Evolutionary conservation across 2,888 invertebrate genomes (phyloP).

Genomic region (Hyalella azteca): DNA sequence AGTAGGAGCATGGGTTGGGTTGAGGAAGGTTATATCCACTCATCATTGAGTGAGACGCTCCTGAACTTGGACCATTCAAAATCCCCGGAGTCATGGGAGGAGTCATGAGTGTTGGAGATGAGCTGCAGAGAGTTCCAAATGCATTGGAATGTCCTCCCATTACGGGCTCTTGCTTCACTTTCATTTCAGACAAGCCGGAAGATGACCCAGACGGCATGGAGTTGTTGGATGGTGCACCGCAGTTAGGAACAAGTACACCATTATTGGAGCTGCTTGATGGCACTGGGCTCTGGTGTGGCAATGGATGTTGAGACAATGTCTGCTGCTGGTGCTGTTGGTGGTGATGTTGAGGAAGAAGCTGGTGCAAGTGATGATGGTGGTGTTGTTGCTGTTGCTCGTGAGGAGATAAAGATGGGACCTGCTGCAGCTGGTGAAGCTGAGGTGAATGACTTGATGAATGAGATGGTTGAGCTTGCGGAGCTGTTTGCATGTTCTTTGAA

Average conservation of each 20-base stretch:
- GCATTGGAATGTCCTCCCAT: neutral
- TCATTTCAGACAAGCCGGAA: neutral
- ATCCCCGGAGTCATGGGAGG: slow-evolving; percentile 35
- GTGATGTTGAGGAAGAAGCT: slow-evolving; percentile 14
- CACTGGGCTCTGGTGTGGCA: neutral
- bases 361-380: neutral
- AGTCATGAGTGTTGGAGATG: slow-evolving; percentile 37
- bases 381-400: slow-evolving; percentile 30
- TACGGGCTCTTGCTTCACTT: slow-evolving; percentile 17
- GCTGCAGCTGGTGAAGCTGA: slow-evolving; percentile 29
- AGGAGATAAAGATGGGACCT: slow-evolving; percentile 16
- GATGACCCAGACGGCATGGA: neutral
- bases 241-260: neutral
- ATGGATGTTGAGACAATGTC: neutral
- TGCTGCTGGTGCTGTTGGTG: slow-evolving; percentile 31
- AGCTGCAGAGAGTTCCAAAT: slow-evolving; percentile 12
- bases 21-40: neutral
- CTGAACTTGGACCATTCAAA: neutral
- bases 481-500: neutral
- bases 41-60: slow-evolving; percentile 14
- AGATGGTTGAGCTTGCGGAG: neutral
- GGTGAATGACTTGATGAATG: slow-evolving; percentile 11
- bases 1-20: slow-evolving; percentile 14
- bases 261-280: neutral
- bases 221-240: neutral